Conservation (phyloP, 2,888 invertebrate species). For the Capitulum mitella region DNA sequence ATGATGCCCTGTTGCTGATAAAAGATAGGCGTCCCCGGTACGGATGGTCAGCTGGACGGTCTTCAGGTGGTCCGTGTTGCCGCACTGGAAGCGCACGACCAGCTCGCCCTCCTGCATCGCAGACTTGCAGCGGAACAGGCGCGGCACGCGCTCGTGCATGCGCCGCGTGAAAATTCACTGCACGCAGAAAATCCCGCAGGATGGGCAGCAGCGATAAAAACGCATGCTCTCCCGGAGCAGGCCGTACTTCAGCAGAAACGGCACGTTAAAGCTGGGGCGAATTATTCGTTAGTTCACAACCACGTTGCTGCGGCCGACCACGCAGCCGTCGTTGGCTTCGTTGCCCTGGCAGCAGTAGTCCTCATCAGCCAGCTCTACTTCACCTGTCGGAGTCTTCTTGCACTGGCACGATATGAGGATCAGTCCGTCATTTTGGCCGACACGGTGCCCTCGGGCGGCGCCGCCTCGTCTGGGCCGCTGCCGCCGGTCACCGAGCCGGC, state of each 20-base stretch:
- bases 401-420: neutral
- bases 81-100: neutral
- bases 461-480: neutral
- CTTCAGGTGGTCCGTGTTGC: slow-evolving; percentile 3
- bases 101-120: neutral
- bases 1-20: neutral
- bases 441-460: slow-evolving; percentile 13
- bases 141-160: slow-evolving; percentile 38
- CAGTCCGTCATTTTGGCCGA: slow-evolving; percentile 9
- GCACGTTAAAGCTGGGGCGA: slow-evolving; percentile 51
- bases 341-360: slow-evolving; percentile 34
- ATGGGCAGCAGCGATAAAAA: slow-evolving; percentile 80
- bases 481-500: slow-evolving; percentile 18
- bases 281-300: slow-evolving; percentile 38
- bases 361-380: slow-evolving; percentile 25
- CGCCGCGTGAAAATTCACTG: slow-evolving; percentile 80
- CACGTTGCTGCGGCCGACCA: slow-evolving; percentile 36
- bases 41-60: slow-evolving; percentile 18
- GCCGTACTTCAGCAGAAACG: slow-evolving; percentile 70
- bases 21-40: slow-evolving; percentile 10
- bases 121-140: slow-evolving; percentile 8
- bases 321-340: slow-evolving; percentile 35
- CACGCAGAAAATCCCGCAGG: slow-evolving; percentile 80
- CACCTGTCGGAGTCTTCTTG: neutral
- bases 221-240: slow-evolving; percentile 66